Evolutionary conservation across 2,797 vertebrate genomes (phyloP).

Genomic region (Holocentrus rufus): DNA sequence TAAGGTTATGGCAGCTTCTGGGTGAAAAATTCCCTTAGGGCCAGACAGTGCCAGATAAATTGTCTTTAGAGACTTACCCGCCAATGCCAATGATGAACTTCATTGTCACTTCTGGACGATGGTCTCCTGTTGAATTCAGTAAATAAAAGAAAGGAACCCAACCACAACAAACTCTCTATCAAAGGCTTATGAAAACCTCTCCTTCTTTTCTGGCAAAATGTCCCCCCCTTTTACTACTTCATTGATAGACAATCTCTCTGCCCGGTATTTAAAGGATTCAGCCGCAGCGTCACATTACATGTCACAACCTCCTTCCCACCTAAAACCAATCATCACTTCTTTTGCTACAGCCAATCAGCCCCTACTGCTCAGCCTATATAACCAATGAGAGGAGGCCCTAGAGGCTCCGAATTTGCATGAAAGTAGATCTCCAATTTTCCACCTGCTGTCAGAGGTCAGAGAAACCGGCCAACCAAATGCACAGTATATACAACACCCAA

Average conservation of each 20-base stretch:
- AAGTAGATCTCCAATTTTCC: constrained; percentile 62
- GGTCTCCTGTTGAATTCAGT: constrained; percentile 77
- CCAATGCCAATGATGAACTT: constrained; percentile 92
- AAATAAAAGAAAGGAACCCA: constrained; percentile 77
- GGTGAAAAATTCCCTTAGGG: neutral
- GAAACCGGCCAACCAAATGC: constrained; percentile 26
- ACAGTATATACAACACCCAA: constrained; percentile 5
- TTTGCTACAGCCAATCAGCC: constrained; percentile 68
- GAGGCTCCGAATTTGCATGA: constrained; percentile 58
- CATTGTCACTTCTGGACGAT: constrained; percentile 79
- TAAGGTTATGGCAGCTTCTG: neutral
- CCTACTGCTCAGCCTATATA: constrained; percentile 16
- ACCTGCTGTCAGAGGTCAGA: constrained; percentile 69
- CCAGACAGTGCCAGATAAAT: neutral
- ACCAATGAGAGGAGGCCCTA: constrained; percentile 47
- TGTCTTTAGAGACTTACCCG: constrained; percentile 83
- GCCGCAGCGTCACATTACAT: constrained; percentile 51
- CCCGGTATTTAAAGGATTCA: constrained; percentile 79
- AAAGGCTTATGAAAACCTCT: constrained; percentile 62
- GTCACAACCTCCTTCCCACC: constrained; percentile 25
- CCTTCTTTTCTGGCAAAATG: constrained; percentile 57
- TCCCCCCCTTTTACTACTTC: constrained; percentile 81
- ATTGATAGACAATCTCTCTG: constrained; percentile 83
- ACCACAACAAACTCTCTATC: constrained; percentile 51
- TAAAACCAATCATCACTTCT: constrained; percentile 53